Evolutionary conservation across 2,113 vertebrate species (phyloP).

Genomic region (Ochotona curzoniae): DNA sequence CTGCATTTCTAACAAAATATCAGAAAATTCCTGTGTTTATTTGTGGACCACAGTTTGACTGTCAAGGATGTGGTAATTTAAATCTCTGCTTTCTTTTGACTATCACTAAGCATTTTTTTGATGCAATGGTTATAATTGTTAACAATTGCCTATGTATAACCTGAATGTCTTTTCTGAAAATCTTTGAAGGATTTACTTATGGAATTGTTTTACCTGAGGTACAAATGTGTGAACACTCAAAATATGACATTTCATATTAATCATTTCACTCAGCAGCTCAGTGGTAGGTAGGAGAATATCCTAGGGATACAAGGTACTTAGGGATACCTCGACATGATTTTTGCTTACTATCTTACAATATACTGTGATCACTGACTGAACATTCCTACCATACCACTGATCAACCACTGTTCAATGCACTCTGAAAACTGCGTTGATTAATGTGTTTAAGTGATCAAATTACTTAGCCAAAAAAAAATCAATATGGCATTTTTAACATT

Average conservation of each 20-base stretch:
- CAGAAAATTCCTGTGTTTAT: background rate
- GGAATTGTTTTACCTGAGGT: background rate
- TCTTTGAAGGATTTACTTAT: background rate
- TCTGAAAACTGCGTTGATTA: conserved; percentile 59
- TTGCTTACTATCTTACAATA: background rate
- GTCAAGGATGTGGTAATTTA: background rate
- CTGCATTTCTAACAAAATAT: background rate
- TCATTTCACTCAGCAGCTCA: background rate
- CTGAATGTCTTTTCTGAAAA: background rate
- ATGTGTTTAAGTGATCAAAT: conserved; percentile 61
- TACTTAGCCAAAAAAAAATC: conserved; percentile 64
- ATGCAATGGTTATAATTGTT: background rate
- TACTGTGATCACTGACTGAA: background rate
- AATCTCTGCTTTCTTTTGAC: background rate
- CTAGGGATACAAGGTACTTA: background rate
- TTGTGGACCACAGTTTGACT: background rate
- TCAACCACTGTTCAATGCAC: background rate
- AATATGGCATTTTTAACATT: conserved; percentile 65
- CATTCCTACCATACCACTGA: conserved; percentile 11
- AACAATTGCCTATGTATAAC: background rate
- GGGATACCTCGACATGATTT: background rate
- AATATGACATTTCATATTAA: background rate
- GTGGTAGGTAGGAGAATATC: background rate
- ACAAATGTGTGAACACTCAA: background rate
- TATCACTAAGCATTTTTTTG: background rate